phyloP scores from a whole-genome alignment of 1,140 invertebrate species.

The Neomicropteryx cornuta region DNA sequence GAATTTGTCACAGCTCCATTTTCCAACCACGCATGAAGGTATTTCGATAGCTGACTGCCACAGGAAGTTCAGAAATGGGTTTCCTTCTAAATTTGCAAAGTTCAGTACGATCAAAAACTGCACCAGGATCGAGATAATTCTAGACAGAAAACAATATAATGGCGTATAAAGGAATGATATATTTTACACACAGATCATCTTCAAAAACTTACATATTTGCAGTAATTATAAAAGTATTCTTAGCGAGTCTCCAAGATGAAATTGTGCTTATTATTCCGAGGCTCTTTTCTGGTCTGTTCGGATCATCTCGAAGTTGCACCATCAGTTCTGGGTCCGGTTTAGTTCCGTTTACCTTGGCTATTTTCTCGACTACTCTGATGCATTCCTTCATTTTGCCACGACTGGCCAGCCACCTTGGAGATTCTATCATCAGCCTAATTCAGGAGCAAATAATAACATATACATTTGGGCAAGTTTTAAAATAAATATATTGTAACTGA shows the following conservation, averaged over 20 bases:
- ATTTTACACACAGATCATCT: too few relatives aligned
- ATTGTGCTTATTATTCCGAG: slow-evolving; percentile 41
- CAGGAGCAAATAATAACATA: neutral
- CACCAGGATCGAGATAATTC: slow-evolving; percentile 39
- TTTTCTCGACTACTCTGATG: slow-evolving; percentile 39
- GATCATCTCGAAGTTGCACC: slow-evolving; percentile 12
- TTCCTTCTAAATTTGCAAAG: slow-evolving; percentile 45
- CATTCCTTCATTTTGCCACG: slow-evolving; percentile 41
- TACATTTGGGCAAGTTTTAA: too few relatives aligned
- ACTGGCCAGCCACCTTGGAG: slow-evolving; percentile 46
- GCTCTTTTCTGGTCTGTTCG: slow-evolving; percentile 22
- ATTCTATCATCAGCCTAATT: slow-evolving; percentile 36
- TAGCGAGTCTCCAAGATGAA: slow-evolving; percentile 34
- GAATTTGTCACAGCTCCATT: slow-evolving; percentile 8
- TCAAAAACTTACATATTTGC: too few relatives aligned
- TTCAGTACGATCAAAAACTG: slow-evolving; percentile 49
- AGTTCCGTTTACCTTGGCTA: slow-evolving; percentile 47
- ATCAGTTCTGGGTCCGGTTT: slow-evolving; percentile 24
- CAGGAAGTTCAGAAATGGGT: slow-evolving; percentile 54
- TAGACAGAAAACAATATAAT: too few relatives aligned
- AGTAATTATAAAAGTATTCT: slow-evolving; percentile 25
- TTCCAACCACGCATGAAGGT: slow-evolving; percentile 26
- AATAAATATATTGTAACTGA: too few relatives aligned
- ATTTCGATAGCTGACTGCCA: slow-evolving; percentile 44
- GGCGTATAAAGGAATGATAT: too few relatives aligned